Base-by-base conservation (phyloP, 2,797 vertebrate genomes). In the Epinephelus coioides region DNA sequence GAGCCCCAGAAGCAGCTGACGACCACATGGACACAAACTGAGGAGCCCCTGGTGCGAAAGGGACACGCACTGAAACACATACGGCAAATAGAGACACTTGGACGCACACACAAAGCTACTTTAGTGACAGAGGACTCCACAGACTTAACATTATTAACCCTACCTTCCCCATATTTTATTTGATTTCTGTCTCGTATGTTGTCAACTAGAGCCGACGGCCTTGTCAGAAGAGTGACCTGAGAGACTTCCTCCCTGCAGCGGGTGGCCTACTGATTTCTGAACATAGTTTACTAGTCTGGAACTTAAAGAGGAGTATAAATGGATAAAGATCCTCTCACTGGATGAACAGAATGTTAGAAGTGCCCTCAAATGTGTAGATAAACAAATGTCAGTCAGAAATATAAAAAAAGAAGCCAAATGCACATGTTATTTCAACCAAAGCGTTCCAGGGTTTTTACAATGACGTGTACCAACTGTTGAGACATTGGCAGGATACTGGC, bases 21-120 rank as follows among this genome's bases (percentile, higher is more conserved):
- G 95, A 96, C 89, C 93, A 94, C 92, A 96, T 96, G 96, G 96
- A 96, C 92, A 96, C 95, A 91, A 96, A 96, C 89, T 96, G 93
- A 96, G 86, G 70, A 85, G 70, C 76, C 72, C 78, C 78, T n/a
- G 60, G 54, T 14, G 61, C 59, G 55, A 49, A 61, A 84, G 71
- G 78, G 86, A 94, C 83, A 83, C 72, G 84, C 90, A 91, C 93
- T 94, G 92, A 94, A 91, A 86, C 66, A 83, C 88, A 89, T 69
- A 85, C 46, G 83, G 82, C 84, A 84, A 90, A 88, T 75, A 85
- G 81, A 89, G 90, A 94, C 90, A 91, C 88, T 89, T n/a, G 87
- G 84, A 90, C 61, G 67, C 89, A 88, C 88, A 92, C 86, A 89
- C 85, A 85, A 80, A 88, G 89, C 91, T 94, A 87, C 91, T 88